These are phyloP conservation scores for Fistularia tabacaria DNA, from an alignment of 2,797 vertebrate genomes.

Conservation along the genomic window DNA sequence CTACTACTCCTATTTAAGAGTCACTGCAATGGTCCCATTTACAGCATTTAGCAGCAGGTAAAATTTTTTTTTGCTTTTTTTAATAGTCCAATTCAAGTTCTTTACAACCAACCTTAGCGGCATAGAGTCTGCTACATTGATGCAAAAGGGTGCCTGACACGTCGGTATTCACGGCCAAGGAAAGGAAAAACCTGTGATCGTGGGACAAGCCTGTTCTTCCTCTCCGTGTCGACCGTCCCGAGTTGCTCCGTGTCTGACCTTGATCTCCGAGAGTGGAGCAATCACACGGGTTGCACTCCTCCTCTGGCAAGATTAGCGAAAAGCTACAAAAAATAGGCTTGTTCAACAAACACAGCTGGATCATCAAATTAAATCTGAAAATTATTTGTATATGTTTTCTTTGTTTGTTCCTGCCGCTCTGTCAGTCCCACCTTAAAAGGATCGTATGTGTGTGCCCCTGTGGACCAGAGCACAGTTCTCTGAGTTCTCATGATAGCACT, in stretches of 20 bases:
- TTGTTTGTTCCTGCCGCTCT: neutral
- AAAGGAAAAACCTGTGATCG: too few relatives aligned
- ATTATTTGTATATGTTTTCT: neutral
- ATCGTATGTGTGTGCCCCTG: slow-evolving; percentile 10
- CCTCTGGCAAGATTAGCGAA: slow-evolving; percentile 13
- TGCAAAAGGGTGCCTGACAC: too few relatives aligned
- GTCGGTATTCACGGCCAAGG: too few relatives aligned
- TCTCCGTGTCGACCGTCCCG: too few relatives aligned
- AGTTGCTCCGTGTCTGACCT: slow-evolving; percentile 5
- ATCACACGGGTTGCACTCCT: slow-evolving; percentile 2
- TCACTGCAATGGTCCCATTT: too few relatives aligned
- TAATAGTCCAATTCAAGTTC: too few relatives aligned
- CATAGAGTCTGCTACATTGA: too few relatives aligned
- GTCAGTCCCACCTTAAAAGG: neutral
- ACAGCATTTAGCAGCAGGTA: too few relatives aligned
- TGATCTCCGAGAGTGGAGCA: neutral
- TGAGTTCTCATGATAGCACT: slow-evolving; percentile 1
- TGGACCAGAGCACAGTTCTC: neutral
- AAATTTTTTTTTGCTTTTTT: too few relatives aligned
- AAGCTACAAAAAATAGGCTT: neutral
- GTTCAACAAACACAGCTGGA: slow-evolving; percentile 5
- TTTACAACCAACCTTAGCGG: too few relatives aligned
- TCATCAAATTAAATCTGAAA: neutral
- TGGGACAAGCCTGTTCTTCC: too few relatives aligned
- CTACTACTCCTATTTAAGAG: too few relatives aligned